These are phyloP conservation scores for Euleptes europaea DNA, from an alignment of 2,113 vertebrate genomes.

Conservation along the genomic window DNA sequence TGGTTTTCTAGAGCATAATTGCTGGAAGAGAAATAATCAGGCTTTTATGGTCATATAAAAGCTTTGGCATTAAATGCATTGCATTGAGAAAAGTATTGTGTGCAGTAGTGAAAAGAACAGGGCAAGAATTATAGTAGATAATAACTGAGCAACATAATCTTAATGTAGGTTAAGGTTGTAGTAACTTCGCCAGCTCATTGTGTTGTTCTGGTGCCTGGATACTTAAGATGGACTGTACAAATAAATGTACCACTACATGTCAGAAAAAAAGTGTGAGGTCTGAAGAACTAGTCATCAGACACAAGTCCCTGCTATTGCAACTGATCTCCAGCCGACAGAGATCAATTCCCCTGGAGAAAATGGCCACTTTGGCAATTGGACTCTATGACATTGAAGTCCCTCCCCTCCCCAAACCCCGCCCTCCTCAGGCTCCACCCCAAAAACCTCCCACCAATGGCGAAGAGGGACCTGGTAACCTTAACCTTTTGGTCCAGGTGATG, in stretches of 20 bases:
- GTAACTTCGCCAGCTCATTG: not conserved
- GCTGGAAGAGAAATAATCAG: constrained; percentile 25
- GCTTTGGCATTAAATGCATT: not conserved
- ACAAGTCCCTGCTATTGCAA: no score
- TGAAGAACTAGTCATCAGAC: not conserved
- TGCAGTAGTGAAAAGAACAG: not conserved
- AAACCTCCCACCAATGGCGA: no score
- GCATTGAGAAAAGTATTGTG: no score
- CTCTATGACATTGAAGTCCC: no score
- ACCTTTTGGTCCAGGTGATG: not conserved
- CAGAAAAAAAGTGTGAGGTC: not conserved
- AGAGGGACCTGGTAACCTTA: no score
- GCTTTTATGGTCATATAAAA: not conserved
- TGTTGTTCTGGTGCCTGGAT: not conserved
- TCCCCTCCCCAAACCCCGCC: no score
- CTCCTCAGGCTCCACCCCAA: no score
- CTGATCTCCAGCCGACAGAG: no score
- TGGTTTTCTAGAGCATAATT: constrained; percentile 26
- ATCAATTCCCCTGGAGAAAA: no score
- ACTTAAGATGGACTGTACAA: not conserved
- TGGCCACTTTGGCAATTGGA: no score
- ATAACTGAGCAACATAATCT: not conserved
- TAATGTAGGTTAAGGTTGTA: not conserved
- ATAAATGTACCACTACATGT: not conserved
- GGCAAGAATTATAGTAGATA: not conserved